phyloP scores from a whole-genome alignment of 2,888 invertebrate genomes.

The Autographa gamma region DNA sequence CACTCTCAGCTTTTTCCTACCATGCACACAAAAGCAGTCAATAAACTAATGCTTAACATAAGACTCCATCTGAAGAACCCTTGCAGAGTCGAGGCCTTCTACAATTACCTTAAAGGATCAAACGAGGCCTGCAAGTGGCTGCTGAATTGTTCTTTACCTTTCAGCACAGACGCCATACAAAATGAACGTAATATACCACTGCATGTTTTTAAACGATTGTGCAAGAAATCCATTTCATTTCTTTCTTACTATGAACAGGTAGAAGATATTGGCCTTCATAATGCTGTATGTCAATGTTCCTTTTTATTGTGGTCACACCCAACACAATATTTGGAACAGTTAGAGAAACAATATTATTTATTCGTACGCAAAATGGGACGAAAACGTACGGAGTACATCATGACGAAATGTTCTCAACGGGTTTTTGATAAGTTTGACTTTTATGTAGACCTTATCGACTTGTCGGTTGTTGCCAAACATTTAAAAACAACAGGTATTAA shows the following conservation, averaged over 20 bases:
- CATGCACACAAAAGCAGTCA: constrained; percentile 74
- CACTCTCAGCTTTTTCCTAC: constrained; percentile 68
- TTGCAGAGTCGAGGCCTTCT: constrained; percentile 53
- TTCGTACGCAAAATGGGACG: constrained; percentile 57
- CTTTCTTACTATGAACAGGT: constrained; percentile 58
- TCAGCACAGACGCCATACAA: constrained; percentile 67
- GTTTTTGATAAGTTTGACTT: constrained; percentile 68
- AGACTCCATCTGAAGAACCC: constrained; percentile 74
- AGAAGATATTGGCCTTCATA: background rate
- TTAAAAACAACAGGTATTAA: constrained; percentile 68
- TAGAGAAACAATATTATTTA: constrained; percentile 52
- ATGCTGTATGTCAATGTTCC: constrained; percentile 26
- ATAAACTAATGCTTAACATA: constrained; percentile 73
- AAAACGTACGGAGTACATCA: constrained; percentile 68
- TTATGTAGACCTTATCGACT: constrained; percentile 63
- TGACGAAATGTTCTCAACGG: constrained; percentile 68
- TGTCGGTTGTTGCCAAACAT: constrained; percentile 69
- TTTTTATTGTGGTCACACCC: constrained; percentile 62
- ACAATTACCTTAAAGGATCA: constrained; percentile 65
- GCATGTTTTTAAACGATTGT: constrained; percentile 65
- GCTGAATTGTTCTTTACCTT: constrained; percentile 71
- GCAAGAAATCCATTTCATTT: constrained; percentile 67
- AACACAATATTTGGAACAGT: constrained; percentile 65
- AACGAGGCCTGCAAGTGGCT: constrained; percentile 74
- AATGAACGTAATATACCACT: constrained; percentile 54